Conservation (phyloP, 2,888 invertebrate genomes). For the Coenonympha glycerion region DNA sequence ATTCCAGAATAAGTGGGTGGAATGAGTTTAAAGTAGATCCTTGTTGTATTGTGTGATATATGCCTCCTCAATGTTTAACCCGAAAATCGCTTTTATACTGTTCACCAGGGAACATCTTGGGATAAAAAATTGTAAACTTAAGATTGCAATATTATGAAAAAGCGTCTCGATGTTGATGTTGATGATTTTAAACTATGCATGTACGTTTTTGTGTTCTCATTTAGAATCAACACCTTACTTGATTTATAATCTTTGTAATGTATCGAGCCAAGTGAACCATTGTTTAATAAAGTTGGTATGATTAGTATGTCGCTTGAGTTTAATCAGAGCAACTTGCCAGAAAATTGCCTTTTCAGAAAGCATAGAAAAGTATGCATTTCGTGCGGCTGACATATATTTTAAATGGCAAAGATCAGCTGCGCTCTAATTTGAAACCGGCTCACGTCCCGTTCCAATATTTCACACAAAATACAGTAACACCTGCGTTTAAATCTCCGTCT, state of each 20-base stretch:
- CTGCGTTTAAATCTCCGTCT: slow-evolving; percentile 53
- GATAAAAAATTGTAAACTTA: slow-evolving; percentile 17
- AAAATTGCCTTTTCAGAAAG: neutral
- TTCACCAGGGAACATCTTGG: slow-evolving; percentile 16
- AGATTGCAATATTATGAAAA: too few relatives aligned
- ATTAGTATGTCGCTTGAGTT: too few relatives aligned
- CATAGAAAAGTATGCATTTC: slow-evolving; percentile 3
- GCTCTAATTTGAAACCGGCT: slow-evolving; percentile 52
- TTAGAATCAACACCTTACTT: too few relatives aligned
- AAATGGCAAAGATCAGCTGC: slow-evolving; percentile 46
- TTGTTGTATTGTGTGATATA: slow-evolving; percentile 24
- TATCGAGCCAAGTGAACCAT: too few relatives aligned
- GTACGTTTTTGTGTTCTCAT: too few relatives aligned
- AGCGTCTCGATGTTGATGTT: too few relatives aligned
- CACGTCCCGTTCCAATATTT: slow-evolving; percentile 55
- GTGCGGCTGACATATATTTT: slow-evolving; percentile 28
- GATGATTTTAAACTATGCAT: too few relatives aligned
- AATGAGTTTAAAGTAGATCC: slow-evolving; percentile 15
- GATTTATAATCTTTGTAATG: too few relatives aligned
- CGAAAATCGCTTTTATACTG: slow-evolving; percentile 2
- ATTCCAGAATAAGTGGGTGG: slow-evolving; percentile 22
- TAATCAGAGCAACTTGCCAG: too few relatives aligned
- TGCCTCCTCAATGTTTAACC: slow-evolving; percentile 25
- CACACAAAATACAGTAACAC: slow-evolving; percentile 56
- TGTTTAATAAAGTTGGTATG: too few relatives aligned